Conservation (phyloP, 2,113 vertebrate species). For the Equus quagga region DNA sequence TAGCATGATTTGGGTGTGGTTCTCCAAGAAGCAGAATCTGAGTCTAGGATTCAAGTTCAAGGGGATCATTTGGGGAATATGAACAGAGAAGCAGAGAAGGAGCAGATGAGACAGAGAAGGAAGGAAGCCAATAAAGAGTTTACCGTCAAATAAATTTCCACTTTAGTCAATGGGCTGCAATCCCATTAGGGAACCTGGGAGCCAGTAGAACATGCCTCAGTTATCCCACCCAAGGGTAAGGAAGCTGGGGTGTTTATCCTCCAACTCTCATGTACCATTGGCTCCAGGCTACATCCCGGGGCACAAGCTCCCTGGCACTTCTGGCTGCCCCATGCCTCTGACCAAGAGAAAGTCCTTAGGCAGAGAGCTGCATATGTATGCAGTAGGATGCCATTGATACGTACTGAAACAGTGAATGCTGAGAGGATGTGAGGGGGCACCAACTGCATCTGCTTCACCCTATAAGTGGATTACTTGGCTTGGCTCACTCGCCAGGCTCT, state of each 20-base stretch:
- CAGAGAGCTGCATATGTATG: not conserved
- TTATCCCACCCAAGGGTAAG: not conserved
- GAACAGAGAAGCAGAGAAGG: not conserved
- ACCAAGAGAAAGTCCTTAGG: not conserved
- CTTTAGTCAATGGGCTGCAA: not conserved
- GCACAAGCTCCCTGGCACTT: not conserved
- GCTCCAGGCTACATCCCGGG: not conserved
- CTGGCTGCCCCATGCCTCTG: not conserved
- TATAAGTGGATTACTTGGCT: not conserved
- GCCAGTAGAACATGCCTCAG: not conserved
- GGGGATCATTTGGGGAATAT: not conserved
- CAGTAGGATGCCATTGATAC: not conserved
- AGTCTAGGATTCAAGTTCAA: slow-evolving; percentile 23
- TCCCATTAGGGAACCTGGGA: not conserved
- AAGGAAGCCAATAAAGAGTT: not conserved
- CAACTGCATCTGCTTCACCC: not conserved
- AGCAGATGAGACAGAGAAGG: not conserved
- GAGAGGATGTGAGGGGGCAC: not conserved
- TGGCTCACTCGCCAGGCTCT: not conserved
- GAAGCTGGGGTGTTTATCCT: not conserved
- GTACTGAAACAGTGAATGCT: not conserved
- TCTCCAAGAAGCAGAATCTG: not conserved
- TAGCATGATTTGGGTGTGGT: not conserved
- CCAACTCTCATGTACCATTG: not conserved
- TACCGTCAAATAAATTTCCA: not conserved